Base-by-base conservation (phyloP, 2,888 invertebrate genomes). In the Torymus aiolomorphi region DNA sequence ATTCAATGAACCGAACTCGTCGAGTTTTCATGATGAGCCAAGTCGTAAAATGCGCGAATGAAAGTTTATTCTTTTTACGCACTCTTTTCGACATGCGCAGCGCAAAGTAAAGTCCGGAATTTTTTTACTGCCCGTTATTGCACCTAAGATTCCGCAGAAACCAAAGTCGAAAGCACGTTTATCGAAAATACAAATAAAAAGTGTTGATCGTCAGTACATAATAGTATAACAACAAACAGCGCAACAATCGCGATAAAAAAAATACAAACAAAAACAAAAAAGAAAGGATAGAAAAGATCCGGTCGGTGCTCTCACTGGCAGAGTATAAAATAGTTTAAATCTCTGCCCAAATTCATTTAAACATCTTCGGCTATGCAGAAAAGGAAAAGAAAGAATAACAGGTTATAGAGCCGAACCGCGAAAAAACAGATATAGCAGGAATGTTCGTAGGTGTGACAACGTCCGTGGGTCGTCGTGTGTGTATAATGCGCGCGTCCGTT, bases 241-340 rank as follows among this genome's bases (percentile, higher is more conserved):
- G 42, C 56, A 62, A 78, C 52, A 73, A 73, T n/a, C 49, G 61
- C 24, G 16, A 42, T 66, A n/a, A 13, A 16, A 78, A 67, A 65
- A 20, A 31, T 8, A 3, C 11, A 66, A 67, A 56, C 59, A 62
- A 78, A 61, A 24, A 51, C 52, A 56, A 16, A 65, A 51, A n/a
- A 49, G n/a, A 67, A 62, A 62, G 54, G 49, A 52, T 31, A 31
- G 61, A 52, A 56, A 51, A 31, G 61, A 67, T 54, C 57, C 56
- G 54, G 65, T 71, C 24, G 42, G 42, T 42, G 8, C 42, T 42
- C 42, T 42, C 8, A 42, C 42, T 42, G 8, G 42, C 42, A 57
- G 51, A 61, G 49, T 24, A 5, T 12, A 51, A n/a, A 57, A 49
- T 54, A 54, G 52, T 20, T 2, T 20, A 20, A 20, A 20, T 62